Percentiles rank a stretch among this genome's conserved stretches.
Evolutionary conservation across 1,140 invertebrate genomes (phyloP).

Genomic region (Teleogryllus occipitalis): DNA sequence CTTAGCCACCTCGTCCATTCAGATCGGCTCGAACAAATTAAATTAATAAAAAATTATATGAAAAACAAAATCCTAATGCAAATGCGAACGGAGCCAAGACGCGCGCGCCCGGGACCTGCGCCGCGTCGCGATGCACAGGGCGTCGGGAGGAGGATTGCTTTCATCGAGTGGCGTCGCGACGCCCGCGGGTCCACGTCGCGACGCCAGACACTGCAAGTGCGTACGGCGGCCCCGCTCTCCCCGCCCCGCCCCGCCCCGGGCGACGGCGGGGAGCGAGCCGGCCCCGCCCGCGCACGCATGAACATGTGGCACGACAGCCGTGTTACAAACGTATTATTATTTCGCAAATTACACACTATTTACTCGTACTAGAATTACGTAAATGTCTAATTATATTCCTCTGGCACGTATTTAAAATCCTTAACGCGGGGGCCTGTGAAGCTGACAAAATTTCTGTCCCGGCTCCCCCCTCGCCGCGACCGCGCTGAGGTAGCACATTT

Average conservation of each 20-base stretch:
- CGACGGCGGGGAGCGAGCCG: no score
- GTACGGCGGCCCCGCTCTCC: not conserved
- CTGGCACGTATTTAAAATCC: not conserved
- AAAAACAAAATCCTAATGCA: no score
- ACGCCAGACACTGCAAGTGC: not conserved
- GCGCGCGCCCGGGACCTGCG: not conserved
- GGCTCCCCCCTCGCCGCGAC: not conserved
- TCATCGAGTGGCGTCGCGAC: not conserved
- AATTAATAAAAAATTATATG: no score
- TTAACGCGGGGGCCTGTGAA: not conserved
- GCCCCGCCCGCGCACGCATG: not conserved
- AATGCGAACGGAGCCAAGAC: not conserved
- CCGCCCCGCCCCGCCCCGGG: no score
- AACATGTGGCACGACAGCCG: not conserved
- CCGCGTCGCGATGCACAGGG: not conserved
- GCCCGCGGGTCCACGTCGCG: no score
- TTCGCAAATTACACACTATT: constrained; percentile 1
- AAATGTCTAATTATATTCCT: not conserved
- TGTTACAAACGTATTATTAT: not conserved
- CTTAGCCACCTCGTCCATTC: no score
- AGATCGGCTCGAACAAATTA: no score
- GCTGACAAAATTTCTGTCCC: not conserved
- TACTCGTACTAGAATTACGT: constrained; percentile 4
- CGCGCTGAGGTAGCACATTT: not conserved
- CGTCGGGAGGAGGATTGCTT: not conserved